These are phyloP conservation scores for Panagrolaimus sp. DNA, from an alignment of 1,140 invertebrate genomes.

Conservation along the genomic window DNA sequence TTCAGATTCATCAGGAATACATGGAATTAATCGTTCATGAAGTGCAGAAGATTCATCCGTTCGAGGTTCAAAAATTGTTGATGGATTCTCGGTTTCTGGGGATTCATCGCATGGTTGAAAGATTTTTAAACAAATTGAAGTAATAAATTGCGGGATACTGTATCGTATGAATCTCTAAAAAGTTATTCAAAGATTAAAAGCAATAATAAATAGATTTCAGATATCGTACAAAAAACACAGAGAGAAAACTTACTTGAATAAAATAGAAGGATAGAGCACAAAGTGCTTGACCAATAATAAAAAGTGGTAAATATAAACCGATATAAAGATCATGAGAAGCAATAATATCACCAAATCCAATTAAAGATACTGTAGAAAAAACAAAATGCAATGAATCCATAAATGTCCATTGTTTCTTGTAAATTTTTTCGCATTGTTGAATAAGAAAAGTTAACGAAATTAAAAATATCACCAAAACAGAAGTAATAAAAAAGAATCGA, in stretches of 20 bases:
- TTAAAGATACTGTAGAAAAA: background rate
- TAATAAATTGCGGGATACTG: background rate
- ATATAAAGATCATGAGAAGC: background rate
- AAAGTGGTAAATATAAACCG: background rate
- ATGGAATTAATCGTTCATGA: background rate
- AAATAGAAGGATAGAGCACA: background rate
- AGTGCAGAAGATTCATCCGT: background rate
- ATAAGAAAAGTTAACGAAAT: background rate
- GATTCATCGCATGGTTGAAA: background rate
- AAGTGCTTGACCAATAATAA: slow-evolving; percentile 7
- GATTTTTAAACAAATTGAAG: background rate
- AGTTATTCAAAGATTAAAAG: background rate
- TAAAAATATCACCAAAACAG: background rate
- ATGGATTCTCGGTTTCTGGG: background rate
- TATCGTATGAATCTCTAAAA: slow-evolving; percentile 1
- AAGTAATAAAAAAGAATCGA: background rate
- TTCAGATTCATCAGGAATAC: background rate
- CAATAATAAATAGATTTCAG: background rate
- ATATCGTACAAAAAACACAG: no score
- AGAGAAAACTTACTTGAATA: background rate
- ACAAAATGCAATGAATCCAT: slow-evolving; percentile 1
- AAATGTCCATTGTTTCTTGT: slow-evolving; percentile 1
- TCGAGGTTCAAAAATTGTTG: background rate
- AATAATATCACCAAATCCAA: background rate
- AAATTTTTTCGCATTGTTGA: background rate